Conservation (phyloP, 2,113 vertebrate species). For the Tylochromis polylepis region DNA sequence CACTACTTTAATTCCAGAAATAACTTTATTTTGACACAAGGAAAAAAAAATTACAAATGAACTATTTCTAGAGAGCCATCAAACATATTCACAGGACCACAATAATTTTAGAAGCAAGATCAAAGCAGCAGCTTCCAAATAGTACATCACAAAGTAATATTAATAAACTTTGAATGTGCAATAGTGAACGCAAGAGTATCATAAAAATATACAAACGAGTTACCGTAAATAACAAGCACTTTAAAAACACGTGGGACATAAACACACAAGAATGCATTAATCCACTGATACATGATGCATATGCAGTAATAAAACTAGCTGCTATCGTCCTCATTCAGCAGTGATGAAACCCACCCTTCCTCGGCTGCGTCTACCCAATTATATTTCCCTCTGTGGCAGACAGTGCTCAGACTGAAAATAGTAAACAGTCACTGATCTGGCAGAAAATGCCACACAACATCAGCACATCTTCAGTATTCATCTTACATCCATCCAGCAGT, state of each 20-base stretch:
- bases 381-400: not conserved
- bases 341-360: not conserved
- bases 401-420: not conserved
- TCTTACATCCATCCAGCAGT: not conserved
- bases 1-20: not conserved
- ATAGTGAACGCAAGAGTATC: not conserved
- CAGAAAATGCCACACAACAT: not conserved
- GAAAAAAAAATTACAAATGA: not conserved
- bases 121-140: not conserved
- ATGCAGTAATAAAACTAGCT: not conserved
- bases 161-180: not conserved
- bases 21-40: slow-evolving; percentile 50
- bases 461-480: not conserved
- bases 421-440: not conserved
- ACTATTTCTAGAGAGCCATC: not conserved
- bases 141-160: slow-evolving; percentile 3
- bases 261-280: not conserved
- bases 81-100: slow-evolving; percentile 12
- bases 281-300: not conserved
- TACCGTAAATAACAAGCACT: not conserved
- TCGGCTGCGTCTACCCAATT: not conserved
- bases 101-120: not conserved
- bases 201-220: not conserved
- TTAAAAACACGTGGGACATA: not conserved
- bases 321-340: not conserved